Conservation (phyloP, 2,888 invertebrate genomes). For the Brachyopa scutellaris region DNA sequence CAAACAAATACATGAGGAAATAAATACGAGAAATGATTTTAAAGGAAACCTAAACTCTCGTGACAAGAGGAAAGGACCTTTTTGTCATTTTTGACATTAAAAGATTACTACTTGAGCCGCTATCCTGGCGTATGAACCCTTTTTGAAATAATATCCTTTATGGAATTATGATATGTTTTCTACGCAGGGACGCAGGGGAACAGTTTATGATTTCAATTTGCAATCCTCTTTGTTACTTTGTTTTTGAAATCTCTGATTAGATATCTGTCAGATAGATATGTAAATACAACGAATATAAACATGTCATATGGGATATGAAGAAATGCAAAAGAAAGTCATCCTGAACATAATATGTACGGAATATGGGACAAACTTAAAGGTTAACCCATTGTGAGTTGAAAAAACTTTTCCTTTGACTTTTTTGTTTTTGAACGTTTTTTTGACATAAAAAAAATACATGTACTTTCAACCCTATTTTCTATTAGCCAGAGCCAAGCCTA, state of each 20-base stretch:
- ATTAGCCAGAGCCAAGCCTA: no score
- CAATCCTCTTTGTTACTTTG: constrained; percentile 14
- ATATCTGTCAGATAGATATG: constrained; percentile 13
- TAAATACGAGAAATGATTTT: constrained; percentile 4
- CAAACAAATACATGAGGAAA: neutral
- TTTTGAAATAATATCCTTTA: no score
- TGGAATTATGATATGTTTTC: constrained; percentile 37
- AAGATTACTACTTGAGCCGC: constrained; percentile 54
- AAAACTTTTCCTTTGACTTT: no score
- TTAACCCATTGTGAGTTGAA: neutral
- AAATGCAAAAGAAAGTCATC: constrained; percentile 7
- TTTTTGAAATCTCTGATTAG: constrained; percentile 52
- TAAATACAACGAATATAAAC: neutral
- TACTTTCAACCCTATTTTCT: constrained; percentile 1
- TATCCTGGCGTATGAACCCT: no score
- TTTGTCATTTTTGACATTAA: constrained; percentile 64
- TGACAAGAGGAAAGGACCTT: constrained; percentile 27
- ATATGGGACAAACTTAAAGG: no score
- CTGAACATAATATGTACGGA: no score
- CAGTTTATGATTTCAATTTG: constrained; percentile 29
- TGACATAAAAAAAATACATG: no score
- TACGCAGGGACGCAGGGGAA: neutral
- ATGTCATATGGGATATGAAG: constrained; percentile 44
- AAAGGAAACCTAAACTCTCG: constrained; percentile 6
- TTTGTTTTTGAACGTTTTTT: no score